Evolutionary conservation across 2,888 invertebrate species (phyloP).

Genomic region (Chouioia cunea): DNA sequence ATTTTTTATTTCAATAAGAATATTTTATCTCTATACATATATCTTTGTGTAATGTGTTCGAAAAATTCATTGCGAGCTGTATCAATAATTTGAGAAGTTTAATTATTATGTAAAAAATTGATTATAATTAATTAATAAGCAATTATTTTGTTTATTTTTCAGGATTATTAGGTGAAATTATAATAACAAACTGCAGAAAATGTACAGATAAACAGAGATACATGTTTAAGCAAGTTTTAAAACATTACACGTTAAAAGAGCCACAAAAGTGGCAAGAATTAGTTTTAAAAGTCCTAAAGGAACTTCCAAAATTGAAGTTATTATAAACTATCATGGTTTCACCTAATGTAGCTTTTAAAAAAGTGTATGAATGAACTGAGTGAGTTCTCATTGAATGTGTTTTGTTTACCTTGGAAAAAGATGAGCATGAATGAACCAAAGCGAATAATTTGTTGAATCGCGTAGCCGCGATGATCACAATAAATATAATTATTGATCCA

Average conservation of each 20-base stretch:
- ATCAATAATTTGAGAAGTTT: too few relatives aligned
- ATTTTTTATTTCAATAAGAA: too few relatives aligned
- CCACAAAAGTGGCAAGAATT: slow-evolving; percentile 54
- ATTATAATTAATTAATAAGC: slow-evolving; percentile 1
- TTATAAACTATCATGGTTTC: background rate
- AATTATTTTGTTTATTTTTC: background rate
- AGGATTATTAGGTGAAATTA: slow-evolving; percentile 50
- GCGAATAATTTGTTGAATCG: background rate
- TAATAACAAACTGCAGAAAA: slow-evolving; percentile 57
- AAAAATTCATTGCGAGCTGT: too few relatives aligned
- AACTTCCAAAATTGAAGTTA: slow-evolving; percentile 28
- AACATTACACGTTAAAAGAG: slow-evolving; percentile 56
- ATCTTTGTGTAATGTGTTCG: too few relatives aligned
- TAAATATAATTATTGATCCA: too few relatives aligned
- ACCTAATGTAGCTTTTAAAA: background rate
- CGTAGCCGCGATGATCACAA: too few relatives aligned
- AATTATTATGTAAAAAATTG: too few relatives aligned
- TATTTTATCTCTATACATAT: too few relatives aligned
- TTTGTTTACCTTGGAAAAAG: too few relatives aligned
- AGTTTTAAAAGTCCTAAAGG: slow-evolving; percentile 46
- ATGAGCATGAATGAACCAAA: too few relatives aligned
- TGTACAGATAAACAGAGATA: slow-evolving; percentile 57
- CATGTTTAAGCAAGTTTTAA: slow-evolving; percentile 51
- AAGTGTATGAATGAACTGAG: background rate
- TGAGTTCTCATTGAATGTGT: too few relatives aligned